Evolutionary conservation across 2,797 vertebrate species (phyloP), one percentile per base, ranked within the genome.

Genomic region (Rhincodon typus): DNA sequence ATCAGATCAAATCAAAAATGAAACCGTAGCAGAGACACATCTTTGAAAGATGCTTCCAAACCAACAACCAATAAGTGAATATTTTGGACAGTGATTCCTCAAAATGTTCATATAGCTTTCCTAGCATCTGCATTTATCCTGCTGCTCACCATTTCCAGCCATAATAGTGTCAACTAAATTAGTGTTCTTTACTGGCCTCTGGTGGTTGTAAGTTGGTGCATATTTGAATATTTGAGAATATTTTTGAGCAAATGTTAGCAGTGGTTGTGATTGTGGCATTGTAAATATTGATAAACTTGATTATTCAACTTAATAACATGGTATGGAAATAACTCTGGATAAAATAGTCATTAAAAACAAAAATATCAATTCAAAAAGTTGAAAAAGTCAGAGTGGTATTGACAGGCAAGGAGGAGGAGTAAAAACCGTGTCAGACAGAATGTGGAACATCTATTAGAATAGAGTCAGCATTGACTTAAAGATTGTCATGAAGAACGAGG

Each of bases 101-200:
- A 84, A 84, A 42, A 7, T 84, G 7, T 84, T 21, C 38, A 38
- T 13, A 82, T 82, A 82, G n/a, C 6, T 23, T 84, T 84, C 21
- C 82, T 84, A 21, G 46, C 82, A 84, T 17, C 25, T 25, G 30
- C 57, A n/a, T 66, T 91, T 30, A 90, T 50, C 30, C 27, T 34
- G 53, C 27, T 57, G 53, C 87, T 27, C 13, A 62, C 27, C 87
- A 90, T 62, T 90, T 62, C 57, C 15, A 90, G 15, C 50, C 50
- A 91, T 34, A n/a, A n/a, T 57, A 6, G 19, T 62, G 15, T 34
- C n/a, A n/a, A 13, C 15, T 57, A 90, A 57, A 90, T 25, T 12
- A 90, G 19, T 91, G 50, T 66, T 66, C 53, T 91, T 91, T n/a
- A 66, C 88, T 66, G 88, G 34, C 88, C 88, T 91, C 88, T 91